Evolutionary conservation across 2,113 vertebrate species (phyloP).

Genomic region (Bubo blakistoni): DNA sequence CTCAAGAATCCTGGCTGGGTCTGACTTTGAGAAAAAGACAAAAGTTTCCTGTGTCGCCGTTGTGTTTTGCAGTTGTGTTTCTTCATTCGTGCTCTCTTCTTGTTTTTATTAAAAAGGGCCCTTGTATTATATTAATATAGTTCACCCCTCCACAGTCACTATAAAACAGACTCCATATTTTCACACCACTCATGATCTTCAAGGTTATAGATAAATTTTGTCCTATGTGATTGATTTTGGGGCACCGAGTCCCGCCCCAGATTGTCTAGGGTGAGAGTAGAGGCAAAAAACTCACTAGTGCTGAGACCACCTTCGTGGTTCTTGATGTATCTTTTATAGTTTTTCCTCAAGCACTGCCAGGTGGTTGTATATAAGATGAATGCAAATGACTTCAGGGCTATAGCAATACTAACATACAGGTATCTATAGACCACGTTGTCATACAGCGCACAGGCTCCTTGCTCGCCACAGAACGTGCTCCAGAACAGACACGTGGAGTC

Average conservation of each 20-base stretch:
- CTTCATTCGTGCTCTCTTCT: conserved; percentile 21
- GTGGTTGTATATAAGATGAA: conserved; percentile 94
- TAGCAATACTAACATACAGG: conserved; percentile 94
- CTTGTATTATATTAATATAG: conserved; percentile 51
- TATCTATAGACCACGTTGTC: conserved; percentile 91
- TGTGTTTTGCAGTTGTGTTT: not conserved
- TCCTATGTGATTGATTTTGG: conserved; percentile 83
- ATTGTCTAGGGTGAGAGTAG: conserved; percentile 88
- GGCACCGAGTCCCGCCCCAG: conserved; percentile 82
- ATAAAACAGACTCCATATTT: conserved; percentile 99
- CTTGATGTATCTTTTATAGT: conserved; percentile 97
- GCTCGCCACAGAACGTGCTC: conserved; percentile 90
- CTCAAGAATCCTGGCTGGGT: conserved; percentile 54
- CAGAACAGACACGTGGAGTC: conserved; percentile 98
- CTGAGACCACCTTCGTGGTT: conserved; percentile 86
- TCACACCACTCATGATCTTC: conserved; percentile 97
- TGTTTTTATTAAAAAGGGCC: conserved; percentile 72
- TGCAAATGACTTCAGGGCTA: conserved; percentile 90
- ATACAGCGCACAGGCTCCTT: conserved; percentile 90
- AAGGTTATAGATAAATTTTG: conserved; percentile 98
- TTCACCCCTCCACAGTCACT: conserved; percentile 71
- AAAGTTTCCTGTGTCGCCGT: conserved; percentile 24
- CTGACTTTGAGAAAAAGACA: conserved; percentile 53
- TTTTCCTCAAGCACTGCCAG: conserved; percentile 93
- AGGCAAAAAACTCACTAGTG: conserved; percentile 91